phyloP scores from a whole-genome alignment of 2,113 vertebrate genomes.

The Nibea coibor region DNA sequence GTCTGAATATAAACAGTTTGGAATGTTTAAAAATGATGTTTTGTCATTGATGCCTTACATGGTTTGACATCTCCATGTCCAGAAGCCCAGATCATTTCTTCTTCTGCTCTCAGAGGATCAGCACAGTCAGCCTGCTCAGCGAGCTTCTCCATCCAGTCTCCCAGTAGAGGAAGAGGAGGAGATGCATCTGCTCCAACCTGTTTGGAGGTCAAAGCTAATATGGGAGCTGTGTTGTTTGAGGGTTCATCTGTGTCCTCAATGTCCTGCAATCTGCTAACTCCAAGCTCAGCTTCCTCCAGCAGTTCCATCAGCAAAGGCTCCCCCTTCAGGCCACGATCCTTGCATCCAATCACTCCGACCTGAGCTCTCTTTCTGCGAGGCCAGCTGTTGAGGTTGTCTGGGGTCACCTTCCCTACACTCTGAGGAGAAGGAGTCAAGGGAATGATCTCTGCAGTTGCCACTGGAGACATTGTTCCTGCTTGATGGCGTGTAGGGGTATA shows the following conservation, averaged over 20 bases:
- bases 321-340: constrained; percentile 57
- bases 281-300: constrained; percentile 89
- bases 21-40: background rate
- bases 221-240: constrained; percentile 41
- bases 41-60: constrained; percentile 50
- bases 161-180: constrained; percentile 46
- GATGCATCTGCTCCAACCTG: constrained; percentile 52
- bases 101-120: constrained; percentile 51
- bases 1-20: no score
- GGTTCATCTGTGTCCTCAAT: constrained; percentile 80
- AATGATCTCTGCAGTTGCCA: constrained; percentile 71
- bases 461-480: constrained; percentile 81
- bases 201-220: constrained; percentile 69
- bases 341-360: constrained; percentile 54
- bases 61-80: constrained; percentile 46
- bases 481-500: constrained; percentile 90
- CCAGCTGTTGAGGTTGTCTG: constrained; percentile 93
- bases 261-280: constrained; percentile 88
- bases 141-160: constrained; percentile 66
- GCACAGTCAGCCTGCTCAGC: constrained; percentile 31
- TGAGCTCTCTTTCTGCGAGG: constrained; percentile 90
- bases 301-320: constrained; percentile 60
- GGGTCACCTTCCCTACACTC: constrained; percentile 86
- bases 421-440: constrained; percentile 91
- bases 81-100: constrained; percentile 46